Evolutionary conservation across 1,140 invertebrate genomes (phyloP).

Genomic region (Mamestra configurata): DNA sequence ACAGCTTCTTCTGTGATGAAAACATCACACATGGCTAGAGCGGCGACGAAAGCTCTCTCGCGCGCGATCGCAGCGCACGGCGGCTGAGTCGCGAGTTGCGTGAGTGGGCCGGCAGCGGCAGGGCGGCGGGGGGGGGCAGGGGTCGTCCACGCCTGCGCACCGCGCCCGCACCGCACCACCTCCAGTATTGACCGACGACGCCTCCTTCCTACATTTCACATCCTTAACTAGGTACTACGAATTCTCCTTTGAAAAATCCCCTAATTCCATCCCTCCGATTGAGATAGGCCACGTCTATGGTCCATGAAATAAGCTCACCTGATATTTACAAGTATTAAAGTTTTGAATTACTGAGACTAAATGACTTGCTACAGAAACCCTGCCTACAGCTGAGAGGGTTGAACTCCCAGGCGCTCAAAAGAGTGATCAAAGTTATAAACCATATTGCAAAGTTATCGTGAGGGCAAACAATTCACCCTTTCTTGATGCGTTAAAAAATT

Average conservation of each 20-base stretch:
- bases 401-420: constrained; percentile 15
- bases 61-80: constrained; percentile 82
- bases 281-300: constrained; percentile 76
- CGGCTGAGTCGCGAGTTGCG: constrained; percentile 85
- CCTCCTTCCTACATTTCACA: constrained; percentile 86
- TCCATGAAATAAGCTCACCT: constrained; percentile 56
- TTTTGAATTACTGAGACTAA: constrained; percentile 17
- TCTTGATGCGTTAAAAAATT: neutral
- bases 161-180: constrained; percentile 80
- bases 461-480: constrained; percentile 12
- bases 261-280: constrained; percentile 77
- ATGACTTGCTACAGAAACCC: constrained; percentile 7
- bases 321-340: constrained; percentile 47
- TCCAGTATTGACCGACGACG: constrained; percentile 87
- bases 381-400: constrained; percentile 13
- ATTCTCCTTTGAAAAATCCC: constrained; percentile 84
- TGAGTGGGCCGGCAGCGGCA: constrained; percentile 73
- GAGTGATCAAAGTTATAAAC: constrained; percentile 12
- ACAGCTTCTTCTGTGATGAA: constrained; percentile 78
- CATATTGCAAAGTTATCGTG: constrained; percentile 27
- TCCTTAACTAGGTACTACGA: constrained; percentile 85
- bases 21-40: constrained; percentile 84
- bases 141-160: constrained; percentile 75
- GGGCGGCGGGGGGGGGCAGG: constrained; percentile 65
- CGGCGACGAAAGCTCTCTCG: constrained; percentile 66